Conservation (phyloP, 2,113 vertebrate species). For the Alexandromys fortis region DNA sequence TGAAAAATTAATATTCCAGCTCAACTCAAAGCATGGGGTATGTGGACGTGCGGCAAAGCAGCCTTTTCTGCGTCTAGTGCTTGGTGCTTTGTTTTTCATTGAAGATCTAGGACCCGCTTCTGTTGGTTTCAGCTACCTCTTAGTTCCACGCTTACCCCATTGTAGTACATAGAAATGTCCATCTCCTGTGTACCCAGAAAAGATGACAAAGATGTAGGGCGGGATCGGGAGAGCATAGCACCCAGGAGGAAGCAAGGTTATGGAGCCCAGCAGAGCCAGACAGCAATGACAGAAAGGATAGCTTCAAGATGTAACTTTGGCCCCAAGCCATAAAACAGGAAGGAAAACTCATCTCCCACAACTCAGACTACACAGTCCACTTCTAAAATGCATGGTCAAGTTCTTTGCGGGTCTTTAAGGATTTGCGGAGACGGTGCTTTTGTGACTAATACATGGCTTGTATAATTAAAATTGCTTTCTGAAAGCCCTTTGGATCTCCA, state of each 20-base stretch:
- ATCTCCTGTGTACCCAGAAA: not conserved
- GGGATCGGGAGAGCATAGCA: fast-evolving
- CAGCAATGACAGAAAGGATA: slow-evolving; percentile 46
- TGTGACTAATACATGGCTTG: slow-evolving; percentile 69
- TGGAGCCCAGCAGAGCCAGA: not conserved
- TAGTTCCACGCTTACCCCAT: not conserved
- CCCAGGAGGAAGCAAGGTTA: not conserved
- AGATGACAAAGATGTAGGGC: fast-evolving
- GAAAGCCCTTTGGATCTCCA: slow-evolving; percentile 78
- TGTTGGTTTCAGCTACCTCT: not conserved
- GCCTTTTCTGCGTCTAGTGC: not conserved
- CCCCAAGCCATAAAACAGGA: slow-evolving; percentile 66
- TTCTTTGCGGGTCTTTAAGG: slow-evolving; percentile 75
- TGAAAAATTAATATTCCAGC: not conserved
- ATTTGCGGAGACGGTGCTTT: slow-evolving; percentile 77
- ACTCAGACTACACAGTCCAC: slow-evolving; percentile 60
- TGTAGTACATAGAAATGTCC: not conserved
- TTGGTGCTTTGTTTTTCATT: not conserved
- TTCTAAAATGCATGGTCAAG: slow-evolving; percentile 71
- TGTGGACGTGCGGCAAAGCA: not conserved
- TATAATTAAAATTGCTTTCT: slow-evolving; percentile 69
- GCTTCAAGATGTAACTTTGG: slow-evolving; percentile 10
- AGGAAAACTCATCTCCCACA: slow-evolving; percentile 66
- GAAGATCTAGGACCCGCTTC: not conserved
- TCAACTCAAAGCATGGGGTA: not conserved